Evolutionary conservation across 2,888 invertebrate species (phyloP), one percentile per base, ranked within the genome.

Genomic region (Hirtodrosophila trivittata): DNA sequence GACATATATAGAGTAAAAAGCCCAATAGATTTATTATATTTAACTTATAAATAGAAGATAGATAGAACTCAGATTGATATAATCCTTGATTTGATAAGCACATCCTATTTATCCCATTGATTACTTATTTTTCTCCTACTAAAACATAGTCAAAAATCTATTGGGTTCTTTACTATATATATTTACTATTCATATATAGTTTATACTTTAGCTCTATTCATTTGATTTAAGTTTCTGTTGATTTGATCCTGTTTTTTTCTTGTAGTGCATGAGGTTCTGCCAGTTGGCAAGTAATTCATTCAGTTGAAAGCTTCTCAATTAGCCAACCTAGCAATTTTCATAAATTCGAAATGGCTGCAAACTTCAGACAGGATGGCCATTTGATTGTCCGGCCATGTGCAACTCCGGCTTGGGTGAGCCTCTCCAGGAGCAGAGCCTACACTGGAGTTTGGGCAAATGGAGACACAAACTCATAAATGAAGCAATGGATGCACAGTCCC

Each of bases 331-430:
- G 47, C 55, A 74, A 74, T 71, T 76, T 75, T 71, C 67, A 67
- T 75, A 75, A 71, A 75, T 67, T 74, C 38, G 16, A 57, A 75
- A 75, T 58, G 43, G 10, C 41, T 35, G 56, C 43, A 63, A 70
- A 70, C 46, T 70, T 63, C 35, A 13, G 26, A 8, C 26, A 49
- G 63, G 26, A 50, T 55, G 45, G 12, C 28, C 21, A 42, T 16
- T 69, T 62, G 55, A 69, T 47, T 62, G 45, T 43, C 30, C 26
- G 30, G 26, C 10, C 38, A 25, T 37, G 3, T 18, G n/a, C 1
- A 21, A 13, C 9, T 30, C 5, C 32, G 12, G 7, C n/a, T n/a
- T 60, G 9, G 21, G 32, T n/a, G 30, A 3, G 6, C 13, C 10
- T 16, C 13, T 41, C n/a, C 35, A 18, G 51, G 46, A 56, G 47